Percentiles rank a stretch among this genome's conserved stretches.
These are phyloP conservation scores for Mastigias papua DNA, from an alignment of 30 jellyfish, hydroid and myxozoan species.

Conservation along the genomic window DNA sequence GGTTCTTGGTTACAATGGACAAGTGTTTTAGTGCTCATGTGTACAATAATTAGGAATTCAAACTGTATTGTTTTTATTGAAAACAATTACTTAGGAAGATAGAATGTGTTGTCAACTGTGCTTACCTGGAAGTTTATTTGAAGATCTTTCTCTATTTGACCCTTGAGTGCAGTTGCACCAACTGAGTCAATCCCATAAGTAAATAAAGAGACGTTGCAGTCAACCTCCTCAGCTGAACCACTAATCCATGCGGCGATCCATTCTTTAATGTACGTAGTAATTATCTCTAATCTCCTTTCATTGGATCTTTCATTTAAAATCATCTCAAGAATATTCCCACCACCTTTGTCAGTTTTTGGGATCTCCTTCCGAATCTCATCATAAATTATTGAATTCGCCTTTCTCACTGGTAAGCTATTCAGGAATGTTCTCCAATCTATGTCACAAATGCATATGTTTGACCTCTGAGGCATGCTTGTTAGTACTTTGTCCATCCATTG, in stretches of 20 bases:
- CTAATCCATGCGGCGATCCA: slow-evolving; percentile 86
- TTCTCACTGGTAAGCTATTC: slow-evolving; percentile 56
- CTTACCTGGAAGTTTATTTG: slow-evolving; percentile 69
- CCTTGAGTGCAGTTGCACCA: slow-evolving; percentile 76
- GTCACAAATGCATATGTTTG: slow-evolving; percentile 73
- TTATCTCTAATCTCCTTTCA: slow-evolving; percentile 55
- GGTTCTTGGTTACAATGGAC: no score
- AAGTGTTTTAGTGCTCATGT: no score
- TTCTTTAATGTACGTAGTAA: slow-evolving; percentile 30
- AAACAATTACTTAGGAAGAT: no score
- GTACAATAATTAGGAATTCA: no score
- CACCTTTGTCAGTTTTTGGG: slow-evolving; percentile 19
- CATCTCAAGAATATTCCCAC: slow-evolving; percentile 57
- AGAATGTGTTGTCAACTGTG: neutral
- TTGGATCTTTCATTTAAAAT: slow-evolving; percentile 25
- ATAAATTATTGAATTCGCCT: slow-evolving; percentile 37
- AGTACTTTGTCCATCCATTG: slow-evolving; percentile 66
- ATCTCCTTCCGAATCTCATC: slow-evolving; percentile 61
- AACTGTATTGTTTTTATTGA: no score
- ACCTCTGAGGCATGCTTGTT: slow-evolving; percentile 59
- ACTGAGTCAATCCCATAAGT: slow-evolving; percentile 81
- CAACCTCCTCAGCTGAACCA: slow-evolving; percentile 76
- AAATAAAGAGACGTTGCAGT: slow-evolving; percentile 69
- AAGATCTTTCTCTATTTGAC: slow-evolving; percentile 70
- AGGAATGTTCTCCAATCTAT: slow-evolving; percentile 66